Conservation (phyloP, 1,140 invertebrate genomes). For the Vanessa atalanta region DNA sequence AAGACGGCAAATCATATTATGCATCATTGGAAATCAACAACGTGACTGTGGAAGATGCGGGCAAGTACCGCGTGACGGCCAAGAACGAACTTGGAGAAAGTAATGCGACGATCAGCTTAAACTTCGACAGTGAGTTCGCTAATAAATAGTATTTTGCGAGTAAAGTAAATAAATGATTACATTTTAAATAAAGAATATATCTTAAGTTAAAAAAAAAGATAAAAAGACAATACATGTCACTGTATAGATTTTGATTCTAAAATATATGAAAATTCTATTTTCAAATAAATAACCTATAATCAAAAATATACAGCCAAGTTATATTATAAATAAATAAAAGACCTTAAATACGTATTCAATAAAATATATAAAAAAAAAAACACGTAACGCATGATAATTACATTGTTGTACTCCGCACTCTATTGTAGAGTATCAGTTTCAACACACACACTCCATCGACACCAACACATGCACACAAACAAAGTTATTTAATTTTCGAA, state of each 20-base stretch:
- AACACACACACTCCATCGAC: constrained; percentile 11
- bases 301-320: background rate
- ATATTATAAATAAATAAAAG: no score
- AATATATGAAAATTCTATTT: no score
- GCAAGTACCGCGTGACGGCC: constrained; percentile 97
- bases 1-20: constrained; percentile 96
- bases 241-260: background rate
- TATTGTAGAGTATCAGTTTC: constrained; percentile 3
- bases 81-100: constrained; percentile 98
- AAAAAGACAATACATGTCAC: background rate
- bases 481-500: constrained; percentile 28
- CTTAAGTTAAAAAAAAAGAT: background rate
- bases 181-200: background rate
- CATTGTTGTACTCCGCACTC: background rate
- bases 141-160: background rate
- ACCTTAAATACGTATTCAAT: no score
- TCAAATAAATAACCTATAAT: background rate
- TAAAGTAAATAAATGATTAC: constrained; percentile 4
- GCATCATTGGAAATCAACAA: constrained; percentile 95
- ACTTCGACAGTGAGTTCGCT: constrained; percentile 97
- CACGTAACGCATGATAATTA: constrained; percentile 9
- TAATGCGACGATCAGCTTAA: constrained; percentile 97
- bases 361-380: background rate
- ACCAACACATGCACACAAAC: background rate
- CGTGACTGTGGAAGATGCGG: constrained; percentile 97